A percentile compares a stretch with the other conserved stretches of the same genome.
Conservation (phyloP, 1,140 invertebrate genomes). For the Littorina saxatilis region DNA sequence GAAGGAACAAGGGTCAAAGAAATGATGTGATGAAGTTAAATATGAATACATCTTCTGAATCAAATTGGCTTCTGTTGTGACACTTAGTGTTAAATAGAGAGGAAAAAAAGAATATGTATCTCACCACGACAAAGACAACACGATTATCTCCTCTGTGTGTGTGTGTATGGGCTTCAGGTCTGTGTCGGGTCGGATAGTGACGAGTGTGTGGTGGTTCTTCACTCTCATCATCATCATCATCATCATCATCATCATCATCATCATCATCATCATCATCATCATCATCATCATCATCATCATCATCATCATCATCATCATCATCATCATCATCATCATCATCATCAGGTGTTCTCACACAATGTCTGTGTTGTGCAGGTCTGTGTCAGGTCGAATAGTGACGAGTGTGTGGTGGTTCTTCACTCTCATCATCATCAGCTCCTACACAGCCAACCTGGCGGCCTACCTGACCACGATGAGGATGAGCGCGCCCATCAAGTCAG, state of each 20-base stretch:
- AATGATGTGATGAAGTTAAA: no score
- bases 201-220: constrained; percentile 74
- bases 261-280: constrained; percentile 72
- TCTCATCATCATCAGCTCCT: constrained; percentile 74
- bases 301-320: constrained; percentile 13
- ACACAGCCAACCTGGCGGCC: constrained; percentile 75
- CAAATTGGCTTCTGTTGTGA: no score
- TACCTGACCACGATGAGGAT: constrained; percentile 73
- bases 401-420: constrained; percentile 76
- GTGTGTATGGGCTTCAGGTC: constrained; percentile 39
- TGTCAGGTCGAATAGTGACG: constrained; percentile 72
- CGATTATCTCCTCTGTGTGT: no score
- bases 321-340: constrained; percentile 27
- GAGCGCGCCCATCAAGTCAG: constrained; percentile 71
- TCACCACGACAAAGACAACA: no score
- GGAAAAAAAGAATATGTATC: no score
- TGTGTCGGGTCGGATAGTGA: constrained; percentile 70
- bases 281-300: constrained; percentile 69
- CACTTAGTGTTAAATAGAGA: no score
- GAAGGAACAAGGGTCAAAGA: no score
- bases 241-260: constrained; percentile 74
- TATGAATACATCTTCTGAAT: no score
- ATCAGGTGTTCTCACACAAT: no score
- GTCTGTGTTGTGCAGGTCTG: constrained; percentile 47
- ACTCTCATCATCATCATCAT: constrained; percentile 74